Percentiles rank a stretch among this genome's conserved stretches.
Conservation (phyloP, 1,140 invertebrate genomes). For the Drosophila fuyamai region DNA sequence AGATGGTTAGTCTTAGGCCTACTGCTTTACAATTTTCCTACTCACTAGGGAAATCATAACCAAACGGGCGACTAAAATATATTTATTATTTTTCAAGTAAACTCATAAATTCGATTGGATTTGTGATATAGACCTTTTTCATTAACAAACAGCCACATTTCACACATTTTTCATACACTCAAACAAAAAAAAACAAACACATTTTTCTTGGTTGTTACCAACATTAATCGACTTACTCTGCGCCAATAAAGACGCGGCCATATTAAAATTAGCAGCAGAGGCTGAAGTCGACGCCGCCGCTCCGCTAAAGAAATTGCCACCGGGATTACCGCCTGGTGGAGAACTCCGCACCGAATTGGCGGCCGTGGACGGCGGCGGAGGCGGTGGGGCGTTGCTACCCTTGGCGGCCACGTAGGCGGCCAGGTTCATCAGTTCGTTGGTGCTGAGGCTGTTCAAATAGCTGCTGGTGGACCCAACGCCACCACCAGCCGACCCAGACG, state of each 20-base stretch:
- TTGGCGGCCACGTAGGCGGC: conserved; percentile 77
- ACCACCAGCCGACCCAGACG: conserved; percentile 22
- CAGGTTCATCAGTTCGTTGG: conserved; percentile 78
- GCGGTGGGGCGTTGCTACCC: conserved; percentile 46
- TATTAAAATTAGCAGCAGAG: conserved; percentile 79
- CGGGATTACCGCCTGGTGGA: conserved; percentile 8
- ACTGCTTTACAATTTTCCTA: not conserved
- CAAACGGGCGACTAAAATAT: too few species aligned
- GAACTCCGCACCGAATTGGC: conserved; percentile 33
- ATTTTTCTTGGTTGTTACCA: conserved; percentile 82
- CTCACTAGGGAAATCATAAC: not conserved
- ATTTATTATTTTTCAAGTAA: too few species aligned
- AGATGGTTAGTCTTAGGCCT: not conserved
- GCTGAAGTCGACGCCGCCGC: conserved; percentile 45
- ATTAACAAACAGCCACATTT: not conserved
- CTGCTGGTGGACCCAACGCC: conserved; percentile 50
- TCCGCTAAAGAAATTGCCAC: conserved; percentile 34
- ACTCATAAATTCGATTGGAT: too few species aligned
- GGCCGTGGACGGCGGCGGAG: conserved; percentile 33
- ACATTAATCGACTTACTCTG: conserved; percentile 89
- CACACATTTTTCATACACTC: not conserved
- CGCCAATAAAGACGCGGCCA: conserved; percentile 89
- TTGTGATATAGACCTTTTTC: not conserved
- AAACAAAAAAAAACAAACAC: not conserved
- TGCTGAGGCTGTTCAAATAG: conserved; percentile 73